phyloP scores from a whole-genome alignment of 2,888 invertebrate species.

The Allygus modestus region DNA sequence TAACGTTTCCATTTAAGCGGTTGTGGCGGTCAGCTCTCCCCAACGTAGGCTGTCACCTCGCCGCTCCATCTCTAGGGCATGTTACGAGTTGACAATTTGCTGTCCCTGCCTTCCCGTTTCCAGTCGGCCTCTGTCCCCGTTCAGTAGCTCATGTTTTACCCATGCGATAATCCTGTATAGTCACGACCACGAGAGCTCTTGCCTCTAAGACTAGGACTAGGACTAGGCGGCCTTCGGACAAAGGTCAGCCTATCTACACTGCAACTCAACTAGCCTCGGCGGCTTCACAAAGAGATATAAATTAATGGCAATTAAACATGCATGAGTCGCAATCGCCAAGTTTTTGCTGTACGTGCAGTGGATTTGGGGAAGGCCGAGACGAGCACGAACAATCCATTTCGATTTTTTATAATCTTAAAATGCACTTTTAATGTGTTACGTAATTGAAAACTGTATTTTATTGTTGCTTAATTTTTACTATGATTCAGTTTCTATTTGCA shows the following conservation, averaged over 20 bases:
- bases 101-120: neutral
- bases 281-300: constrained; percentile 36
- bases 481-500: too few species aligned
- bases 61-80: too few species aligned
- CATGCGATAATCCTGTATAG: constrained; percentile 25
- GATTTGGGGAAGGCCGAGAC: neutral
- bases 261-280: constrained; percentile 17
- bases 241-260: constrained; percentile 32
- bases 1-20: too few species aligned
- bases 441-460: too few species aligned
- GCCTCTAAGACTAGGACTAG: constrained; percentile 15
- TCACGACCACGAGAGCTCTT: neutral
- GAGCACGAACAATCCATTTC: neutral
- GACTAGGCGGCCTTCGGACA: constrained; percentile 42
- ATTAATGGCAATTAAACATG: constrained; percentile 40
- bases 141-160: constrained; percentile 40
- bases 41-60: too few species aligned
- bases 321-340: constrained; percentile 20
- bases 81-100: neutral
- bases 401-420: too few species aligned
- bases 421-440: too few species aligned
- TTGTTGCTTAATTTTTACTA: too few species aligned
- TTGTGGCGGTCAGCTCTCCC: too few species aligned
- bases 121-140: neutral
- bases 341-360: neutral